phyloP scores from a whole-genome alignment of 1,140 invertebrate genomes.

The Nasonia vitripennis region DNA sequence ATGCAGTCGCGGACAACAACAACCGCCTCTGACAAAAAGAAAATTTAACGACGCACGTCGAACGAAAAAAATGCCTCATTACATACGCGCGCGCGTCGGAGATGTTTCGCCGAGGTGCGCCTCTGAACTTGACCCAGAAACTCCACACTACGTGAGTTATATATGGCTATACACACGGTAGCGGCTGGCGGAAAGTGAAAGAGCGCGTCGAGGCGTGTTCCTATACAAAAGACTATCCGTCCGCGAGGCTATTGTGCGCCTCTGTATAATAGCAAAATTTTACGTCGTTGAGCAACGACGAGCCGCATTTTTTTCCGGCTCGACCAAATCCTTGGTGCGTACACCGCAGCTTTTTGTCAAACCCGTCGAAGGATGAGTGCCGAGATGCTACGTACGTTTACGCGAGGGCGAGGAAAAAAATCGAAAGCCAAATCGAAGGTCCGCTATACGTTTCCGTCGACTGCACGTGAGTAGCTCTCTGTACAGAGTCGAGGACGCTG shows the following conservation, averaged over 20 bases:
- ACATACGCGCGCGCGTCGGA: background rate
- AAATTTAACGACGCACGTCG: background rate
- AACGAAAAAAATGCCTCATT: slow-evolving; percentile 1
- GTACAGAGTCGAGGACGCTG: slow-evolving; percentile 12
- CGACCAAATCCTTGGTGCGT: background rate
- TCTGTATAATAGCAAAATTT: slow-evolving; percentile 13
- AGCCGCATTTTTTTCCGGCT: background rate
- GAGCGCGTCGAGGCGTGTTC: background rate
- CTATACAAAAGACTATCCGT: background rate
- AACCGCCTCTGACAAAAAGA: background rate
- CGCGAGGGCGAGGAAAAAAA: too few species aligned
- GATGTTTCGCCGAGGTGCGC: background rate
- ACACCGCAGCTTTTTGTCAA: background rate
- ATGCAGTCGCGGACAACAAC: background rate
- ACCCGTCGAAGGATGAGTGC: too few species aligned
- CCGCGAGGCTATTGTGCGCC: background rate
- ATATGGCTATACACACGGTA: background rate
- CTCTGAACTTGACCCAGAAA: slow-evolving; percentile 49
- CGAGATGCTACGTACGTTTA: too few species aligned
- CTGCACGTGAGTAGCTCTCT: background rate
- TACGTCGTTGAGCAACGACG: background rate
- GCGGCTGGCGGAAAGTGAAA: background rate
- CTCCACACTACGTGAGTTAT: background rate
- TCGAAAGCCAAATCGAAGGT: background rate
- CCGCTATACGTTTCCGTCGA: background rate